A percentile compares a stretch with the other conserved stretches of the same genome.
phyloP scores from a whole-genome alignment of 2,113 vertebrate species.

The Onychostruthus taczanowskii region DNA sequence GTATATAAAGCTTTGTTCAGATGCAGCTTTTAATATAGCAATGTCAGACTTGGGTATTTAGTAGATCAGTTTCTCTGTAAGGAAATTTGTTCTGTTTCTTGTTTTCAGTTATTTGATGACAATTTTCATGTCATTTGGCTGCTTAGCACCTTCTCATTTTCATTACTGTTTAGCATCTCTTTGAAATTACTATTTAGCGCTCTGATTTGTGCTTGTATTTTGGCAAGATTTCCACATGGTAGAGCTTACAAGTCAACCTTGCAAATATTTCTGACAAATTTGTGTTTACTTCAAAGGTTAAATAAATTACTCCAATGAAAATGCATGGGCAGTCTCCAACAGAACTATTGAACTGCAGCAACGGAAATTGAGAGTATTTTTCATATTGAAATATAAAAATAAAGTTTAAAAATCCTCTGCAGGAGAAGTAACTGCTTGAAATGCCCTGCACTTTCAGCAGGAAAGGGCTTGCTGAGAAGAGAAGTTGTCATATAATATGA shows the following conservation, averaged over 20 bases:
- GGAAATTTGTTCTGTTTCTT: background rate
- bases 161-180: background rate
- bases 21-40: background rate
- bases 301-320: background rate
- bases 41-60: background rate
- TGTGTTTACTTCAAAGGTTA: background rate
- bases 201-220: background rate
- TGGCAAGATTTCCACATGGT: background rate
- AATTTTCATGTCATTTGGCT: background rate
- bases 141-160: background rate
- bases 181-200: background rate
- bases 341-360: background rate
- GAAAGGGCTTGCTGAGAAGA: background rate
- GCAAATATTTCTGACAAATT: background rate
- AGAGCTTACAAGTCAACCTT: background rate
- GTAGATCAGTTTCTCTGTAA: background rate
- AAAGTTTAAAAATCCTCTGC: background rate
- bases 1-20: background rate
- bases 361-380: background rate
- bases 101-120: background rate
- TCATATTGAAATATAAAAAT: background rate
- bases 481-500: background rate
- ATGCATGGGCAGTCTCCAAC: background rate
- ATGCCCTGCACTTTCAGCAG: background rate
- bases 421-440: background rate